phyloP scores from a whole-genome alignment of 2,113 vertebrate species.

The Notothenia rossii region DNA sequence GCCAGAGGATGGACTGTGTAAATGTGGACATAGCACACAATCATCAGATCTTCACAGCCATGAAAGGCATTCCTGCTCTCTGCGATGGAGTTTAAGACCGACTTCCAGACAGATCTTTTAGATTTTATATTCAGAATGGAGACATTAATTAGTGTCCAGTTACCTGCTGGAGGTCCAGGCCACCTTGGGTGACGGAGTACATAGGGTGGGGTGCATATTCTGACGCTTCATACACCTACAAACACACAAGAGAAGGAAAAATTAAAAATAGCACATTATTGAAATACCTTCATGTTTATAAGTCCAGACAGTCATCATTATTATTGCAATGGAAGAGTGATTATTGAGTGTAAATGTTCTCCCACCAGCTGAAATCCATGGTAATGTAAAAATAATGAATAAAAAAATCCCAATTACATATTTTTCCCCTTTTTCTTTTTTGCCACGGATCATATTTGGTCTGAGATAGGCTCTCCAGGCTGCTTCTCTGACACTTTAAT shows the following conservation, averaged over 20 bases:
- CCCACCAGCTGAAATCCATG: constrained; percentile 15
- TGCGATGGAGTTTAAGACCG: background rate
- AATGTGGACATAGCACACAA: constrained; percentile 71
- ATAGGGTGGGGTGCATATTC: constrained; percentile 81
- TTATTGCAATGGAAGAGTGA: constrained; percentile 6
- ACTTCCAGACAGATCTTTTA: constrained; percentile 18
- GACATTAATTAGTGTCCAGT: constrained; percentile 8
- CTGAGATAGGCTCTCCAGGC: constrained; percentile 45
- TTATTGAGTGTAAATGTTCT: constrained; percentile 15
- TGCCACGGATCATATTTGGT: constrained; percentile 39
- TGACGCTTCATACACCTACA: constrained; percentile 77
- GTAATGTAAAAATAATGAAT: constrained; percentile 37
- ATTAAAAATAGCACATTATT: constrained; percentile 11
- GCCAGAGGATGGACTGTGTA: constrained; percentile 73
- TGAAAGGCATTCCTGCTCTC: constrained; percentile 20
- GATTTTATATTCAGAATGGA: constrained; percentile 11
- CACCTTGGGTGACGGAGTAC: constrained; percentile 80
- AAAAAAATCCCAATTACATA: constrained; percentile 20
- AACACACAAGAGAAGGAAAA: constrained; percentile 17
- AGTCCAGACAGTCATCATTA: constrained; percentile 1
- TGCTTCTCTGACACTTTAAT: constrained; percentile 63
- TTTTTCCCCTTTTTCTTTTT: constrained; percentile 21
- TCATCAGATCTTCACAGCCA: constrained; percentile 43
- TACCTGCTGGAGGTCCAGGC: constrained; percentile 84
- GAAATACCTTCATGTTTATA: constrained; percentile 18